These are phyloP conservation scores for Galerucella calmariensis DNA, from an alignment of 2,888 invertebrate genomes.

Conservation along the genomic window DNA sequence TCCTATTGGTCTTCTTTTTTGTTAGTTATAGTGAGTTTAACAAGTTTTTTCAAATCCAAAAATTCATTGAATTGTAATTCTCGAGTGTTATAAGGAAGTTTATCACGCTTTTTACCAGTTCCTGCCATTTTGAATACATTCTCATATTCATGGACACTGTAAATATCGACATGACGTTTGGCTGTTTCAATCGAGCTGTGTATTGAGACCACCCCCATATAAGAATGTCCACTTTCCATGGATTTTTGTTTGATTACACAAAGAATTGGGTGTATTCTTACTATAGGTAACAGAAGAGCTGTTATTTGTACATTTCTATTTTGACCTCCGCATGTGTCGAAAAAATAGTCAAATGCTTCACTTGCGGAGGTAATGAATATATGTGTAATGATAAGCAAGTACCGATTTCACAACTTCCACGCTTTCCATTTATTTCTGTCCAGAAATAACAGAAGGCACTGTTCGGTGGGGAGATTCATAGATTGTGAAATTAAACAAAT, in stretches of 20 bases:
- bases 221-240: slow-evolving; percentile 41
- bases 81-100: slow-evolving; percentile 8
- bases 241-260: slow-evolving; percentile 27
- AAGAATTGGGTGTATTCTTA: slow-evolving; percentile 20
- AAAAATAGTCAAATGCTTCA: slow-evolving; percentile 10
- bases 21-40: slow-evolving; percentile 8
- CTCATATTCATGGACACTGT: slow-evolving; percentile 34
- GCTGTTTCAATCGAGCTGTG: slow-evolving; percentile 24
- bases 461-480: slow-evolving; percentile 22
- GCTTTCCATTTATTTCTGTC: neutral
- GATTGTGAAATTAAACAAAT: slow-evolving; percentile 25
- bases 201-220: slow-evolving; percentile 28
- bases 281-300: slow-evolving; percentile 29
- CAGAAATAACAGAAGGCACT: slow-evolving; percentile 23
- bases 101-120: slow-evolving; percentile 11
- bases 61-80: slow-evolving; percentile 25
- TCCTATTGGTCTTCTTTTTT: slow-evolving; percentile 20
- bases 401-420: slow-evolving; percentile 20
- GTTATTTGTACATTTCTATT: slow-evolving; percentile 31
- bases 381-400: slow-evolving; percentile 23
- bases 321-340: slow-evolving; percentile 23
- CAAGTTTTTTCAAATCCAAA: slow-evolving; percentile 21
- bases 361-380: slow-evolving; percentile 14
- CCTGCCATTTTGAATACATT: slow-evolving; percentile 37
- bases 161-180: slow-evolving; percentile 32